Percentiles rank a stretch among this genome's conserved stretches.
Evolutionary conservation across 2,113 vertebrate genomes (phyloP).

Genomic region (Xiphias gladius): DNA sequence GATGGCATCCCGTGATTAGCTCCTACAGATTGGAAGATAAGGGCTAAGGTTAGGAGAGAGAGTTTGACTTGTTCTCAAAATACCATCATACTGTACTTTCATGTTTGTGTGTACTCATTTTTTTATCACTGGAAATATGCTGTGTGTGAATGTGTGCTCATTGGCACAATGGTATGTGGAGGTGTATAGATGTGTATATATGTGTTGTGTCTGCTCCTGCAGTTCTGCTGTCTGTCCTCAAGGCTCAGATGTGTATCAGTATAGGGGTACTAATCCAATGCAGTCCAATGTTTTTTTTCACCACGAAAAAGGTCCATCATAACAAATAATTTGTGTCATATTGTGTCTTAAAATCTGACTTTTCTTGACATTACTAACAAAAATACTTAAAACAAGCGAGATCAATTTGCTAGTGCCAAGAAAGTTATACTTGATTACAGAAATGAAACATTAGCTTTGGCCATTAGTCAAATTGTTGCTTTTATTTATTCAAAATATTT

Average conservation of each 20-base stretch:
- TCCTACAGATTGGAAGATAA: constrained; percentile 27
- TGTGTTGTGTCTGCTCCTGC: constrained; percentile 69
- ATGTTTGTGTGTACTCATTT: constrained; percentile 20
- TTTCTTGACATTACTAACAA: background rate
- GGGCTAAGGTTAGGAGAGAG: background rate
- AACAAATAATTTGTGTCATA: background rate
- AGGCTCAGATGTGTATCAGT: constrained; percentile 69
- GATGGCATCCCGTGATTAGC: constrained; percentile 57
- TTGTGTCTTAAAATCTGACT: background rate
- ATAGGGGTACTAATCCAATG: constrained; percentile 46
- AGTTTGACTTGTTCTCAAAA: constrained; percentile 25
- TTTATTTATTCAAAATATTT: background rate
- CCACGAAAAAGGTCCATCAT: background rate
- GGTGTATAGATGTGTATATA: constrained; percentile 21
- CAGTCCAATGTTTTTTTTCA: background rate
- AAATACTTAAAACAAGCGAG: background rate
- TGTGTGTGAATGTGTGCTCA: constrained; percentile 15
- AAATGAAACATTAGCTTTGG: background rate
- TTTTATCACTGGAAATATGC: constrained; percentile 39
- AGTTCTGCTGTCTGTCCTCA: constrained; percentile 55
- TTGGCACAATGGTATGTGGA: constrained; percentile 3
- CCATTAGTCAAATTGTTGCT: background rate
- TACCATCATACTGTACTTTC: constrained; percentile 18
- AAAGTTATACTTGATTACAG: background rate
- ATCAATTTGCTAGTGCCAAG: background rate